phyloP scores from a whole-genome alignment of 2,888 invertebrate species.

The Acleris sparsana region DNA sequence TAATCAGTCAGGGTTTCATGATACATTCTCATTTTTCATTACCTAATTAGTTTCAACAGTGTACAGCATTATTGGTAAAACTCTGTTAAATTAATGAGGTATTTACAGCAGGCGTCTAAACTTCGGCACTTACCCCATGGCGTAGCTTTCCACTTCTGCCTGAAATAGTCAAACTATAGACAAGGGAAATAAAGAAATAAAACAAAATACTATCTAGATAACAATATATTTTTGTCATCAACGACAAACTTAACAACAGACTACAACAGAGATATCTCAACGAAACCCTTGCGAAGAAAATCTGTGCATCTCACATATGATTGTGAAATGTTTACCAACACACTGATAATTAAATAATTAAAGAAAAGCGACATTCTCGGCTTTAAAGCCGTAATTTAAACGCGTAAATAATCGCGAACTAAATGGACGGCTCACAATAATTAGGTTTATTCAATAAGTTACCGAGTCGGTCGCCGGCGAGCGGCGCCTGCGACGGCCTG shows the following conservation, averaged over 20 bases:
- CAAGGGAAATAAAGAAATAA: constrained; percentile 57
- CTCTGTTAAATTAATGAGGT: too few relatives aligned
- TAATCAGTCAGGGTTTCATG: too few relatives aligned
- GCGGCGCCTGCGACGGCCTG: constrained; percentile 14
- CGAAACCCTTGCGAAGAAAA: constrained; percentile 63
- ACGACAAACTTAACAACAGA: constrained; percentile 84
- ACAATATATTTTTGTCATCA: constrained; percentile 83
- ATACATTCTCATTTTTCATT: too few relatives aligned
- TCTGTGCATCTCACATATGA: constrained; percentile 51
- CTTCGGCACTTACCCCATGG: too few relatives aligned
- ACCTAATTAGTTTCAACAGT: too few relatives aligned
- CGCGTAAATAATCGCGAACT: constrained; percentile 58
- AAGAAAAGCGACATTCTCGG: constrained; percentile 43
- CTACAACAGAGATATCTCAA: constrained; percentile 80
- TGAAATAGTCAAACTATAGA: background rate
- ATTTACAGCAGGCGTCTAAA: too few relatives aligned
- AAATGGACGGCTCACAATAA: constrained; percentile 76
- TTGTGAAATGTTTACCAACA: constrained; percentile 61
- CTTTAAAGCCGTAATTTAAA: constrained; percentile 20
- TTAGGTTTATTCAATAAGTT: constrained; percentile 11
- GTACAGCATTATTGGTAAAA: too few relatives aligned
- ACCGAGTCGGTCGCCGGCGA: constrained; percentile 41
- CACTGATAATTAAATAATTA: constrained; percentile 52
- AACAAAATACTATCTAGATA: constrained; percentile 74
- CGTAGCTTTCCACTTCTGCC: too few relatives aligned